phyloP scores from a whole-genome alignment of 1,140 invertebrate species.

The Hetaerina americana region DNA sequence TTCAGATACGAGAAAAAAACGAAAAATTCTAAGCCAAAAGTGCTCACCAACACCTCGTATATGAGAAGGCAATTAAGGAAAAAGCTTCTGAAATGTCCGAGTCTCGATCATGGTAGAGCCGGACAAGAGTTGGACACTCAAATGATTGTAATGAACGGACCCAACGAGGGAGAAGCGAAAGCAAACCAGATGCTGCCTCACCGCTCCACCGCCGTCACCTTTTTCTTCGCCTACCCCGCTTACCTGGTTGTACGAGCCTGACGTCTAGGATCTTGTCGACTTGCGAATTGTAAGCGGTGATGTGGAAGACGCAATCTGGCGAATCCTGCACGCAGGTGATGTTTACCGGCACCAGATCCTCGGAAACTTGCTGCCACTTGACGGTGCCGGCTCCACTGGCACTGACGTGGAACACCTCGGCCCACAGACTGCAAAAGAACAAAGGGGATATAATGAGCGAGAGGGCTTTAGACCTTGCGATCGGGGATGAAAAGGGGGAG shows the following conservation, averaged over 20 bases:
- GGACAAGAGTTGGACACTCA: too few species aligned
- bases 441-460: conserved; percentile 16
- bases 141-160: too few species aligned
- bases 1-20: too few species aligned
- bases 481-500: neutral
- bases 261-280: conserved; percentile 97
- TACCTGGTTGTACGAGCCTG: conserved; percentile 90
- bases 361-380: conserved; percentile 94
- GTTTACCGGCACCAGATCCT: conserved; percentile 94
- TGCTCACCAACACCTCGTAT: too few species aligned
- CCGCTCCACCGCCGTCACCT: too few species aligned
- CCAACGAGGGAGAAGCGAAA: too few species aligned
- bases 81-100: too few species aligned
- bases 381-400: conserved; percentile 76
- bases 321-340: conserved; percentile 93
- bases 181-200: too few species aligned
- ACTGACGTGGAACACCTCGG: conserved; percentile 92
- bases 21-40: too few species aligned
- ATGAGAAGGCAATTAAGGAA: too few species aligned
- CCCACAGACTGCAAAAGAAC: conserved; percentile 76
- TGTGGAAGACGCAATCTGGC: conserved; percentile 91
- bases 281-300: conserved; percentile 96
- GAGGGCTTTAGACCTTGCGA: conserved; percentile 10
- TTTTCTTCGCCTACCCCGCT: too few species aligned
- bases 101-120: too few species aligned